Base-by-base conservation (phyloP, 1,140 invertebrate genomes). In the Ganaspis sp. region DNA sequence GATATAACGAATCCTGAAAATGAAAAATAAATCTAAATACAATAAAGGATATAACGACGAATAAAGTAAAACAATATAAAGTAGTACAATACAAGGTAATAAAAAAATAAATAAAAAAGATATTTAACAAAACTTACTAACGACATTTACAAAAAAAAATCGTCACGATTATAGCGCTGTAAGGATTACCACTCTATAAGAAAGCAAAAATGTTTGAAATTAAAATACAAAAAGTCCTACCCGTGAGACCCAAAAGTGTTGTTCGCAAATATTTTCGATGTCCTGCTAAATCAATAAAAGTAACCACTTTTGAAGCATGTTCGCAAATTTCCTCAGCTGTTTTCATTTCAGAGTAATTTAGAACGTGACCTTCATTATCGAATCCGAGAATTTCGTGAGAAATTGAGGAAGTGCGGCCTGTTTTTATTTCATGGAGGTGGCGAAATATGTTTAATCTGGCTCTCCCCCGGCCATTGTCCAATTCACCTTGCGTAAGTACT, bases 381-480 rank as follows among this genome's bases (percentile, higher is more conserved):
- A 99, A 99, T 5, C 98, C 98, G 17, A 99, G 93, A 77, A 99
- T 97, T 92, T 99, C 98, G 87, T 99, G 97, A 77, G 97, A 98
- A 78, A 99, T 98, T 12, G 97, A 98, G 1, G 97, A 98, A 0
- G 99, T 99, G 78, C 98, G 93, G 9, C 99, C 99, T 40, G 97
- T 96, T 89, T 97, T 96, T 81, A 99, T 97, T 91, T 99, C 99
- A 91, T 99, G 99, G 78, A 98, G 92, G 89, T 99, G 98, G 11
- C 98, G 92, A 88, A 99, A 98, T 93, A 99, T 96, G 91, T 99
- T 99, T 0, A 99, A 91, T 42, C 99, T 93, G 0, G 98, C 97
- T 85, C 96, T 94, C 15, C 99, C 99, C 78, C 97, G 91, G 0
- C 99, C 98, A 92, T 99, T 99, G 88, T 99, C 98, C 70, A 98